Evolutionary conservation across 2,797 vertebrate species (phyloP).

Genomic region (Propithecus deckenii): DNA sequence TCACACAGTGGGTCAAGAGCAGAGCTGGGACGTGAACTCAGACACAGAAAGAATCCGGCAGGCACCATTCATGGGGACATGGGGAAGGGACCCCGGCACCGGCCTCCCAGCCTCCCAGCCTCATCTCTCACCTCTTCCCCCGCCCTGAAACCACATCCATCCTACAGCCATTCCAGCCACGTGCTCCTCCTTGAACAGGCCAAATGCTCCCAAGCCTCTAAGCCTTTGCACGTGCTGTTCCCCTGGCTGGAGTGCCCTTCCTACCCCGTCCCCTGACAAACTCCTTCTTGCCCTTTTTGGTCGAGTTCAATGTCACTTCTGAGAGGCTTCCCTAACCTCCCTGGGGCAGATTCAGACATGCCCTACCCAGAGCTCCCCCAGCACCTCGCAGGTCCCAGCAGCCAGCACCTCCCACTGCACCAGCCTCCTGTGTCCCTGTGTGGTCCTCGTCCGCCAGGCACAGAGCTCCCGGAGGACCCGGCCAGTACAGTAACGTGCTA

Average conservation of each 20-base stretch:
- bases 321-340: rapidly evolving
- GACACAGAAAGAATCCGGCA: neutral
- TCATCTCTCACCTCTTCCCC: neutral
- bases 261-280: neutral
- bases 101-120: neutral
- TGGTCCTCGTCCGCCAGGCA: neutral
- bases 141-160: neutral
- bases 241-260: neutral
- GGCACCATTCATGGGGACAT: neutral
- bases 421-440: rapidly evolving
- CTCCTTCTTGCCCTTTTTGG: no score
- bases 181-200: neutral
- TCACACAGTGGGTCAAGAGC: neutral
- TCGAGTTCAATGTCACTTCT: neutral
- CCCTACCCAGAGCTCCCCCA: rapidly evolving
- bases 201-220: neutral
- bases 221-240: neutral
- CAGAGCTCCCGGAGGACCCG: no score
- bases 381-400: rapidly evolving
- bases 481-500: no score
- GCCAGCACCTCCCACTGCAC: rapidly evolving
- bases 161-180: neutral
- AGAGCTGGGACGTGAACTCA: neutral
- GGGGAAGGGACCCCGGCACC: neutral
- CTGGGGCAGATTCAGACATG: neutral